phyloP scores from a whole-genome alignment of 1,140 invertebrate species.

The Orius insidiosus region DNA sequence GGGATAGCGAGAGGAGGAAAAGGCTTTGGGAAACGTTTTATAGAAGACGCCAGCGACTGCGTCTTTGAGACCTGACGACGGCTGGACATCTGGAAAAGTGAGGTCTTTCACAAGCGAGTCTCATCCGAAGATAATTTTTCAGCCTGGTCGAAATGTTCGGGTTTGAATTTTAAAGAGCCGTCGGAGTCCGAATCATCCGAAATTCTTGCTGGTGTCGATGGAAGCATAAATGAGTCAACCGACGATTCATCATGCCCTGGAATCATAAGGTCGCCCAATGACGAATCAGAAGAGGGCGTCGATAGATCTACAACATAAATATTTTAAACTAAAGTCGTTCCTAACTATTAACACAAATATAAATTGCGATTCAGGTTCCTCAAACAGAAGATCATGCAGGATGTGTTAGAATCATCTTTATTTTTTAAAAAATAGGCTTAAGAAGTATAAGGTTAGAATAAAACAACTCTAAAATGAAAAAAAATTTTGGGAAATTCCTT shows the following conservation, averaged over 20 bases:
- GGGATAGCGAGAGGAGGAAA: not conserved
- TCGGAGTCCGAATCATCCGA: not conserved
- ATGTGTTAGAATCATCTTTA: too few species aligned
- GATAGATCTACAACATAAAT: conserved; percentile 12
- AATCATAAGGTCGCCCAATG: conserved; percentile 9
- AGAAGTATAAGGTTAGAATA: too few species aligned
- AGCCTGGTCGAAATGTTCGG: conserved; percentile 10
- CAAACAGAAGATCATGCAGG: too few species aligned
- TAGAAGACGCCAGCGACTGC: conserved; percentile 2
- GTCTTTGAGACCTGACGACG: not conserved
- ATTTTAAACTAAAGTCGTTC: not conserved
- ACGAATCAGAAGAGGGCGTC: conserved; percentile 10
- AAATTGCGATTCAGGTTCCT: too few species aligned
- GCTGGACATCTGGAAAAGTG: conserved; percentile 6
- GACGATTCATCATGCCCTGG: conserved; percentile 12
- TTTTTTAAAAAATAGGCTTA: too few species aligned
- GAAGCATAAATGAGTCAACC: conserved; percentile 1
- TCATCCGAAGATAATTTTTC: conserved; percentile 4
- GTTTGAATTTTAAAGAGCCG: conserved; percentile 7
- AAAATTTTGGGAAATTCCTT: too few species aligned
- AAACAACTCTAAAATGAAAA: too few species aligned
- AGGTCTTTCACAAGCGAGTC: conserved; percentile 6
- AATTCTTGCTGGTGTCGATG: not conserved
- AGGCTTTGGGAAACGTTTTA: conserved; percentile 9
- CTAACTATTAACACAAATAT: not conserved